Evolutionary conservation across 2,888 invertebrate genomes (phyloP).

Genomic region (Dasypogon diadema): DNA sequence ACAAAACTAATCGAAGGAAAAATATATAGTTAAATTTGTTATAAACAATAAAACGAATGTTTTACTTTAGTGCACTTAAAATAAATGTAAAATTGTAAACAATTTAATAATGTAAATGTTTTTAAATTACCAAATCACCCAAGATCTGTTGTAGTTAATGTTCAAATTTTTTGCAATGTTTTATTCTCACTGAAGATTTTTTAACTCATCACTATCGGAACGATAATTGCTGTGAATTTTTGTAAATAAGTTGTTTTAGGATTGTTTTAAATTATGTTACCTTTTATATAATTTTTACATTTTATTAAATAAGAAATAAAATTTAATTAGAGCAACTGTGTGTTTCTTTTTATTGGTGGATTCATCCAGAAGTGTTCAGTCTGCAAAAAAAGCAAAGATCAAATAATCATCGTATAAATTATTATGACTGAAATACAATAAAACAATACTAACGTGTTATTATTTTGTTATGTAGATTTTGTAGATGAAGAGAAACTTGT

Average conservation of each 20-base stretch:
- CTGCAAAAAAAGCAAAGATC: too few relatives aligned
- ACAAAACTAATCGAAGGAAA: not conserved
- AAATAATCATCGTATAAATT: too few relatives aligned
- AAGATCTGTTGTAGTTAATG: slow-evolving; percentile 28
- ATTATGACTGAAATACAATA: too few relatives aligned
- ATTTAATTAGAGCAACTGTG: not conserved
- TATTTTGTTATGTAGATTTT: too few relatives aligned
- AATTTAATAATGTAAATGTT: slow-evolving; percentile 24
- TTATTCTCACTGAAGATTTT: slow-evolving; percentile 20
- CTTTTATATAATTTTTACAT: slow-evolving; percentile 47
- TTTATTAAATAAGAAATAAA: slow-evolving; percentile 41
- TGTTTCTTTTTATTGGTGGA: too few relatives aligned
- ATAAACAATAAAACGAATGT: slow-evolving; percentile 9
- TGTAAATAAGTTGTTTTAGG: slow-evolving; percentile 47
- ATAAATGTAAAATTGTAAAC: slow-evolving; percentile 1
- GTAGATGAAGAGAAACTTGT: too few relatives aligned
- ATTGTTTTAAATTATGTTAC: slow-evolving; percentile 47
- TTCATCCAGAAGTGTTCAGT: too few relatives aligned
- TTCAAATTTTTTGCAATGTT: slow-evolving; percentile 24
- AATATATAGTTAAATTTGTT: slow-evolving; percentile 23
- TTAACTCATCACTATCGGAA: slow-evolving; percentile 35
- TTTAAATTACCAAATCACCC: slow-evolving; percentile 16
- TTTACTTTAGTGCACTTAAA: slow-evolving; percentile 29
- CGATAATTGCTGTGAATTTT: slow-evolving; percentile 43
- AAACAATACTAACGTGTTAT: too few relatives aligned